phyloP scores from a whole-genome alignment of 2,797 vertebrate genomes.

The Somateria mollissima region DNA sequence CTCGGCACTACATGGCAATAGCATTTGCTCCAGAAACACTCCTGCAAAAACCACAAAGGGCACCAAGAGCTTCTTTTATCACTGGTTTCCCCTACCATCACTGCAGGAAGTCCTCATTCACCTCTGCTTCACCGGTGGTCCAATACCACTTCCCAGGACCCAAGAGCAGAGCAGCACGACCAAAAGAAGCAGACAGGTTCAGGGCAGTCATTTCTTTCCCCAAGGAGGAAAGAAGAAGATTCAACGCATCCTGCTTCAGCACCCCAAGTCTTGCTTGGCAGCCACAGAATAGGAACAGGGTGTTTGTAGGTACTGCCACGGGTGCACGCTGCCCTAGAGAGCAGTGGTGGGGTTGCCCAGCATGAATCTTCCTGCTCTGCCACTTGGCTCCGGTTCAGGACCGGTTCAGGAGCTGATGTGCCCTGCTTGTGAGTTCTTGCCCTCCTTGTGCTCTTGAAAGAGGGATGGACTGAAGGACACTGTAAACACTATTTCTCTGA shows the following conservation, averaged over 20 bases:
- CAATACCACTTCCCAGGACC: background rate
- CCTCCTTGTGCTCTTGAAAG: background rate
- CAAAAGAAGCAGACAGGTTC: too few relatives aligned
- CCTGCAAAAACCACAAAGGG: background rate
- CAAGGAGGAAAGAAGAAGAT: background rate
- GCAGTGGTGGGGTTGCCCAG: background rate
- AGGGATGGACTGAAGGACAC: background rate
- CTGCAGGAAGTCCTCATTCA: background rate
- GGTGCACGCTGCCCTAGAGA: accelerated
- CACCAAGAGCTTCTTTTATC: background rate
- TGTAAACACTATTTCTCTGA: accelerated
- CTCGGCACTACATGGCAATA: accelerated
- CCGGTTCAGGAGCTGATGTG: background rate
- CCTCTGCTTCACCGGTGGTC: accelerated
- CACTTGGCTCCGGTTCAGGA: background rate
- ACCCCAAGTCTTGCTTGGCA: background rate
- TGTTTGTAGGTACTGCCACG: background rate
- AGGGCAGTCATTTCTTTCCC: background rate
- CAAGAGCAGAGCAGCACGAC: accelerated
- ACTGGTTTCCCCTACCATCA: background rate
- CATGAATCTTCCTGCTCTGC: background rate
- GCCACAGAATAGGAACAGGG: accelerated
- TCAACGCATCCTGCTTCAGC: background rate
- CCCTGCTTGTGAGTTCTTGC: background rate
- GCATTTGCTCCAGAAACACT: accelerated